Evolutionary conservation across 2,797 vertebrate species (phyloP).

Genomic region (Lophius americanus): DNA sequence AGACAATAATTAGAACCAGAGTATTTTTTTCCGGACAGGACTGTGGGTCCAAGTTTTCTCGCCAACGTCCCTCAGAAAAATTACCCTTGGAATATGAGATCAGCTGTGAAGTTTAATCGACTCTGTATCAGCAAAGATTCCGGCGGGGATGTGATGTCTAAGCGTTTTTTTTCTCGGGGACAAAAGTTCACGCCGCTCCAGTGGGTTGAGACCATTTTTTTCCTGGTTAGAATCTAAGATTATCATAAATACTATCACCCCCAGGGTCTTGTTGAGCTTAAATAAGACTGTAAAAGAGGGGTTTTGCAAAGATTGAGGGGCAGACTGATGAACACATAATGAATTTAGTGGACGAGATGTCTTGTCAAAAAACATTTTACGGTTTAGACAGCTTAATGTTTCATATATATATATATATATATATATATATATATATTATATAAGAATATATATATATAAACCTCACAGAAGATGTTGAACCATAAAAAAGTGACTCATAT

Average conservation of each 20-base stretch:
- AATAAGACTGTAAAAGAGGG: neutral
- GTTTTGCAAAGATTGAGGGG: neutral
- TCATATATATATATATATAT: too few species aligned
- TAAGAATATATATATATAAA: too few species aligned
- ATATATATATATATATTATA: too few species aligned
- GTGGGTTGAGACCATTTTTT: conserved; percentile 7
- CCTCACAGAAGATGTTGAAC: too few species aligned
- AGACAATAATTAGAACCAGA: conserved; percentile 15
- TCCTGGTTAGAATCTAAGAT: conserved; percentile 18
- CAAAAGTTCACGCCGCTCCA: conserved; percentile 21
- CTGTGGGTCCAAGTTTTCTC: conserved; percentile 22
- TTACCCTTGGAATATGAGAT: conserved; percentile 49
- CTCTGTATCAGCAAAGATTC: conserved; percentile 47
- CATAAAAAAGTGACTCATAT: conserved; percentile 17
- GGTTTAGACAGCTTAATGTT: too few species aligned
- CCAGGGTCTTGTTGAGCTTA: conserved; percentile 4
- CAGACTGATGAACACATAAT: conserved; percentile 1
- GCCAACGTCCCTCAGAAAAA: conserved; percentile 15
- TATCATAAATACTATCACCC: conserved; percentile 9
- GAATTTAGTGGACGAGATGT: neutral
- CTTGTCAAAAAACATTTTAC: neutral
- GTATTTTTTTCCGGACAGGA: conserved; percentile 18
- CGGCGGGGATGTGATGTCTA: conserved; percentile 35
- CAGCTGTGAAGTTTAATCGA: conserved; percentile 43
- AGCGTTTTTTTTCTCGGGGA: conserved; percentile 32